These are phyloP conservation scores for Ophion costatus DNA, from an alignment of 2,888 invertebrate genomes.

Conservation along the genomic window DNA sequence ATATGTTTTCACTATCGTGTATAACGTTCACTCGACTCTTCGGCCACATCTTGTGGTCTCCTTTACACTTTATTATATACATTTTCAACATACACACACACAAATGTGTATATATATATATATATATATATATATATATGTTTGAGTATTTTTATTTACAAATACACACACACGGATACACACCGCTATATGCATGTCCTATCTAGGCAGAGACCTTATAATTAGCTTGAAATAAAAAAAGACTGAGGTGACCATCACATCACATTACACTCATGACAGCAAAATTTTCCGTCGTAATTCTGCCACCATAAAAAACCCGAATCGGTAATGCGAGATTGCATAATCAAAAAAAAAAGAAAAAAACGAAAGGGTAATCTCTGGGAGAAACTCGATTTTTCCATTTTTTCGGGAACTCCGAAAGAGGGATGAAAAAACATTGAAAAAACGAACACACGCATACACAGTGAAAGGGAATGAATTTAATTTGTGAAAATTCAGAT, in stretches of 20 bases:
- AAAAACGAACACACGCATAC: neutral
- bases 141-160: neutral
- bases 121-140: neutral
- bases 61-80: slow-evolving; percentile 36
- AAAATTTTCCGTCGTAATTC: slow-evolving; percentile 22
- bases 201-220: slow-evolving; percentile 25
- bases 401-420: neutral
- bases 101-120: neutral
- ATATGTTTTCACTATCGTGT: slow-evolving; percentile 74
- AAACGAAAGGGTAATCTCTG: slow-evolving; percentile 6
- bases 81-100: neutral
- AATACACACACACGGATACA: neutral
- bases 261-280: slow-evolving; percentile 5
- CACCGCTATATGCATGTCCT: slow-evolving; percentile 17
- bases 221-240: slow-evolving; percentile 22
- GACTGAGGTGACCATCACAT: neutral
- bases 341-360: neutral
- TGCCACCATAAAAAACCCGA: slow-evolving; percentile 3
- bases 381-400: neutral
- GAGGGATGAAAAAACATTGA: neutral
- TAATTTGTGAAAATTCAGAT: neutral
- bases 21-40: slow-evolving; percentile 68
- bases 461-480: neutral
- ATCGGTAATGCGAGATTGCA: neutral
- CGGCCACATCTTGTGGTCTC: slow-evolving; percentile 47